Conservation (phyloP, 2,888 invertebrate species). For the Nymphalis polychloros region DNA sequence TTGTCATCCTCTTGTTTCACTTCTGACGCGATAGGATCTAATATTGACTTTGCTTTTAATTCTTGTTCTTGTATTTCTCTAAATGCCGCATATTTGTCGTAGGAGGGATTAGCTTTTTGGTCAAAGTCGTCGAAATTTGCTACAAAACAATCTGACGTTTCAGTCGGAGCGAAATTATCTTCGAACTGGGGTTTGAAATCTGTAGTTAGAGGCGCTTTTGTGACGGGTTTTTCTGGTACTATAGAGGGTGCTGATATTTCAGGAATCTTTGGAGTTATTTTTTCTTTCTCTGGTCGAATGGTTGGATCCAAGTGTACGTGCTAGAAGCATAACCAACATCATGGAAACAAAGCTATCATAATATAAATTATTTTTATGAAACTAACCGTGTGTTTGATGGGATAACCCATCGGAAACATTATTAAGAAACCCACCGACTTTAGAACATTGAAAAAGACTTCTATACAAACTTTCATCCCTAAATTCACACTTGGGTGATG, state of each 20-base stretch:
- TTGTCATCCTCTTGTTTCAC: conserved; percentile 69
- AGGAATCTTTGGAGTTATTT: conserved; percentile 44
- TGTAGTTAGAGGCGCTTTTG: conserved; percentile 22
- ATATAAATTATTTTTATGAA: background rate
- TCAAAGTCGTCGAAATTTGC: conserved; percentile 85
- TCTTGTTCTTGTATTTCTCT: conserved; percentile 92
- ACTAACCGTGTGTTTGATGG: too few species aligned
- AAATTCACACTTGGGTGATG: too few species aligned
- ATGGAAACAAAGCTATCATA: background rate
- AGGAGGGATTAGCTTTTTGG: conserved; percentile 80
- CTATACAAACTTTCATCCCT: too few species aligned
- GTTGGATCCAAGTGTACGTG: conserved; percentile 68
- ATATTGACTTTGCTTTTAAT: conserved; percentile 74
- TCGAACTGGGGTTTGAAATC: conserved; percentile 83
- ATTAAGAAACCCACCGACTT: too few species aligned
- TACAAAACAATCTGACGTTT: conserved; percentile 80
- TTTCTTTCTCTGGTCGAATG: conserved; percentile 55
- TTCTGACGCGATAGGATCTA: conserved; percentile 57
- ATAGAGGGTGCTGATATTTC: conserved; percentile 39
- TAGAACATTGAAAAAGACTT: too few species aligned
- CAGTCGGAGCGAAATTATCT: conserved; percentile 81
- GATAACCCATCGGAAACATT: too few species aligned
- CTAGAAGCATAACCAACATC: conserved; percentile 48
- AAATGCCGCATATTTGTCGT: conserved; percentile 94
- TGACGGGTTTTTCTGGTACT: conserved; percentile 34